phyloP scores from a whole-genome alignment of 2,797 vertebrate species.

The Buphagus erythrorhynchus region DNA sequence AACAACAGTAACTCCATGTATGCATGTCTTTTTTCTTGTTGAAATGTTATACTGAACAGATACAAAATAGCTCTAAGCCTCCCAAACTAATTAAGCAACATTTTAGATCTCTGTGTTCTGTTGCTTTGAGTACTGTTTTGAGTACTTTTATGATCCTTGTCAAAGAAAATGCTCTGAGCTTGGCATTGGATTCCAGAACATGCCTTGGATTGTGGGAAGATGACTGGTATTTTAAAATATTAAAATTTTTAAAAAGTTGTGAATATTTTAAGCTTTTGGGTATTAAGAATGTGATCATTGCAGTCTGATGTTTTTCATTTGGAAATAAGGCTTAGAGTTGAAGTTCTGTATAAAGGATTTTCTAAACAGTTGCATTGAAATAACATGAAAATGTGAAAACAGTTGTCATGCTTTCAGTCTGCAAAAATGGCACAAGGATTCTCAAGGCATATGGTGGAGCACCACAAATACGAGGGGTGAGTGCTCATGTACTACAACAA shows the following conservation, averaged over 20 bases:
- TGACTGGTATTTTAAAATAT: neutral
- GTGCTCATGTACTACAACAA: neutral
- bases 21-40: neutral
- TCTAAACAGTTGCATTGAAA: neutral
- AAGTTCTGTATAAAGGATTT: neutral
- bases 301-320: neutral
- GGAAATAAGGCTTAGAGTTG: neutral
- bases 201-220: neutral
- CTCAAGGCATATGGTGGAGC: neutral
- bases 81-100: neutral
- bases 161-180: neutral
- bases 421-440: neutral
- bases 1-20: neutral
- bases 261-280: neutral
- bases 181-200: neutral
- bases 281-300: neutral
- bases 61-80: neutral
- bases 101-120: neutral
- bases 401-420: neutral
- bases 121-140: neutral
- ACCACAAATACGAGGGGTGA: neutral
- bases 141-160: neutral
- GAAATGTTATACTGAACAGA: constrained; percentile 12
- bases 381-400: neutral
- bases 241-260: neutral